These are phyloP conservation scores for Drosophila diplacantha DNA, from an alignment of 2,888 invertebrate genomes.

Conservation along the genomic window DNA sequence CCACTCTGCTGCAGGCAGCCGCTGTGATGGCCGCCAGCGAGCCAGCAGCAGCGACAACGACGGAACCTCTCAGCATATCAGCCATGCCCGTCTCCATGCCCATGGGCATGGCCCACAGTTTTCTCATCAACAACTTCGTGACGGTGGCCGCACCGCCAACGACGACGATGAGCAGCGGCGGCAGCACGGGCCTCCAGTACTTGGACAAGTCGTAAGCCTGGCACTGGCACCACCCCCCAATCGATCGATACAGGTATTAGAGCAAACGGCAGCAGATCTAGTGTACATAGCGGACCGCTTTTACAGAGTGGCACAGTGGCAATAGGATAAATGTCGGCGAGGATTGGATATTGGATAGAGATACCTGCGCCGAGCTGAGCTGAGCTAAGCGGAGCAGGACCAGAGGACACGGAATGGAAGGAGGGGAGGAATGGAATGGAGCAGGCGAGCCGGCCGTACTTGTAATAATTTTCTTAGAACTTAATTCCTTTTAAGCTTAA, in stretches of 20 bases:
- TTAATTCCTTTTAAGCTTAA: slow-evolving; percentile 60
- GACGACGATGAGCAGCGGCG: slow-evolving; percentile 40
- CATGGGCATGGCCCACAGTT: slow-evolving; percentile 62
- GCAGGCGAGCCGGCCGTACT: slow-evolving; percentile 42
- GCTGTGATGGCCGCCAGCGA: slow-evolving; percentile 57
- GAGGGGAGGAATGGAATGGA: neutral
- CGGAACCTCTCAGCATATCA: slow-evolving; percentile 66
- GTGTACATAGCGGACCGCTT: slow-evolving; percentile 45
- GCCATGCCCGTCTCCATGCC: slow-evolving; percentile 55
- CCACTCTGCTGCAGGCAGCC: slow-evolving; percentile 61
- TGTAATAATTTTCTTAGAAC: slow-evolving; percentile 60
- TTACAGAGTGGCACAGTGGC: slow-evolving; percentile 22
- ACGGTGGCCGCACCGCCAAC: slow-evolving; percentile 63
- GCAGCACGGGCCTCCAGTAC: slow-evolving; percentile 59
- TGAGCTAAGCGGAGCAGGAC: slow-evolving; percentile 23
- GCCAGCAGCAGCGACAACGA: slow-evolving; percentile 12
- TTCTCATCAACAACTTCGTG: slow-evolving; percentile 71
- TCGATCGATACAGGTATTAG: slow-evolving; percentile 64
- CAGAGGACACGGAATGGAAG: neutral
- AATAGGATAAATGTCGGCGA: slow-evolving; percentile 21
- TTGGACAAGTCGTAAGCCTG: slow-evolving; percentile 56
- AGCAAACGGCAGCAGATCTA: slow-evolving; percentile 59
- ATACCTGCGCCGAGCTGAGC: slow-evolving; percentile 38
- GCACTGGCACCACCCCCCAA: slow-evolving; percentile 7
- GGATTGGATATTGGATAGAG: slow-evolving; percentile 1